Evolutionary conservation across 2,113 vertebrate species (phyloP).

Genomic region (Riparia riparia): DNA sequence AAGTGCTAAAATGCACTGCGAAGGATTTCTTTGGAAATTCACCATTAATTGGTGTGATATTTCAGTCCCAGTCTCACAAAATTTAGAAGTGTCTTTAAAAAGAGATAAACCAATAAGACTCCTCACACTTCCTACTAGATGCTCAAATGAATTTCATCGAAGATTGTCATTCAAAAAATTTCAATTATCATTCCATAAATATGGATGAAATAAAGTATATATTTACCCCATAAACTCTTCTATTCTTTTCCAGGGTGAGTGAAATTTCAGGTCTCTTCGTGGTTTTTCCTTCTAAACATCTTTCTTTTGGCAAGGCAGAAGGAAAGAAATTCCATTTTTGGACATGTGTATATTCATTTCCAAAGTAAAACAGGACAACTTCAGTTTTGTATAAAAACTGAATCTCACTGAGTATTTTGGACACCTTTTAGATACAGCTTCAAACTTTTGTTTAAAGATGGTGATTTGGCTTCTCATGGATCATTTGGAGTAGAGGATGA

Average conservation of each 20-base stretch:
- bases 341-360: not conserved
- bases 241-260: not conserved
- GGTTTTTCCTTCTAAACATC: not conserved
- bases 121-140: not conserved
- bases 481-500: not conserved
- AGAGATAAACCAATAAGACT: constrained; percentile 27
- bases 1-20: not conserved
- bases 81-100: constrained; percentile 35
- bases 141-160: not conserved
- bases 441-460: not conserved
- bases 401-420: not conserved
- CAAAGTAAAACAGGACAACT: not conserved
- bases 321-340: not conserved
- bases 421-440: not conserved
- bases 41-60: constrained; percentile 39
- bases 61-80: constrained; percentile 38
- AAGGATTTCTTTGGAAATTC: not conserved
- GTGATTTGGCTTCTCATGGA: not conserved
- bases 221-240: constrained; percentile 18
- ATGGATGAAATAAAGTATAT: constrained; percentile 6
- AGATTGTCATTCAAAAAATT: constrained; percentile 2
- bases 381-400: not conserved
- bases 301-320: not conserved
- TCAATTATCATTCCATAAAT: constrained; percentile 41
- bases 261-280: not conserved